Conservation (phyloP, 2,888 invertebrate genomes). For the Agrochola lychnidis region DNA sequence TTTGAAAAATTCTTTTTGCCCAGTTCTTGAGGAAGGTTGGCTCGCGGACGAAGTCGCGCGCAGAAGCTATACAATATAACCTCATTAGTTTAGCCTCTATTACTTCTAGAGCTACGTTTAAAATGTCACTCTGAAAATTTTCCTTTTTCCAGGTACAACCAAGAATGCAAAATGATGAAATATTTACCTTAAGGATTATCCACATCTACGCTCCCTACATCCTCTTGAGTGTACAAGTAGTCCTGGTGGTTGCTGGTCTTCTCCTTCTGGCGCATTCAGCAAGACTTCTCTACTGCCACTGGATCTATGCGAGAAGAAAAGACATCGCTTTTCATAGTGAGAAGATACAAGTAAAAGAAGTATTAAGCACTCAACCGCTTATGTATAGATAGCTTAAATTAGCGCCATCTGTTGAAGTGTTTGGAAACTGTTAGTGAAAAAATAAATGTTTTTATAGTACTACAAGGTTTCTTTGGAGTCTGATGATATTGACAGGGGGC, state of each 20-base stretch:
- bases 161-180: conserved; percentile 64
- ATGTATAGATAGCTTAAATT: conserved; percentile 29
- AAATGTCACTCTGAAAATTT: background rate
- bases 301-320: conserved; percentile 47
- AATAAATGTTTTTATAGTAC: background rate
- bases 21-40: no score
- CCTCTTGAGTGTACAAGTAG: conserved; percentile 60
- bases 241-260: conserved; percentile 42
- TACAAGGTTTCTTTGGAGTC: background rate
- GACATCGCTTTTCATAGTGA: conserved; percentile 6
- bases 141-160: conserved; percentile 73
- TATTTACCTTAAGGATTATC: conserved; percentile 61
- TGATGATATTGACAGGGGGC: background rate
- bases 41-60: no score
- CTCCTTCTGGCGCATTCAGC: conserved; percentile 48
- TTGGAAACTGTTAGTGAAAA: conserved; percentile 2
- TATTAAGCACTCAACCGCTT: conserved; percentile 49
- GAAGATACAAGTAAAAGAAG: conserved; percentile 29
- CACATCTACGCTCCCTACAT: conserved; percentile 69
- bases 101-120: background rate
- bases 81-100: background rate
- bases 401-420: conserved; percentile 37
- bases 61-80: no score
- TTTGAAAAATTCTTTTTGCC: no score
- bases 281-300: conserved; percentile 53